Evolutionary conservation across 2,113 vertebrate genomes (phyloP), one percentile per base, ranked within the genome.

Genomic region (Oxyura jamaicensis): DNA sequence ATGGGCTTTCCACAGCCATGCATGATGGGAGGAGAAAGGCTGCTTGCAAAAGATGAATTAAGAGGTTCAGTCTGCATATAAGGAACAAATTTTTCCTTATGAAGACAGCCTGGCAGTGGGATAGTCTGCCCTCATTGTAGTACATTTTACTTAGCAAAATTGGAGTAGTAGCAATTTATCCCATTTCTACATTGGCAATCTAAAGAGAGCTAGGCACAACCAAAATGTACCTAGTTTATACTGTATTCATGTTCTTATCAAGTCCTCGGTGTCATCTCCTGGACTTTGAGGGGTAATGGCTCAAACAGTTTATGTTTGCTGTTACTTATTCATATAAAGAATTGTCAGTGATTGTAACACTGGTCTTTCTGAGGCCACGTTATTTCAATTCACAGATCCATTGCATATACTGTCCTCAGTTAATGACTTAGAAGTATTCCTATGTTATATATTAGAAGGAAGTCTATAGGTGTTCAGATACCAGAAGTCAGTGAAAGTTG

Each of bases 211-310:
- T 31, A 69, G 53, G 33, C 53, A 31, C 62, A 55, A 62, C 4
- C 73, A 39, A 35, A 81, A 14, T 4, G 6, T 48, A 42, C 21
- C 5, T 36, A 29, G 14, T 20, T 39, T 48, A 58, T 69, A 21
- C 50, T 23, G 1, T 21, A 14, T 74, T 86, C 3, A 1, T 23
- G 9, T 0, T 1, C 22, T 23, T 33, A 4, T 88, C n/a, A 93
- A 71, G 59, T 0, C 0, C 67, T 36, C 23, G 3, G 2, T 65
- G 60, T 72, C 6, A 39, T 60, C 25, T 75, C 3, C 0, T 13
- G 50, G 55, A 3, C 60, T 89, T 75, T 82, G 44, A 41, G 39
- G 18, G 44, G 14, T 63, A 67, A n/a, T 1, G 2, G 36, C 11
- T 9, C 4, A 55, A 71, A 18, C 46, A 10, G 11, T 68, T 88